Percentiles rank a stretch among this genome's conserved stretches.
phyloP scores from a whole-genome alignment of 1,140 invertebrate species.

The Pteromalus puparum region DNA sequence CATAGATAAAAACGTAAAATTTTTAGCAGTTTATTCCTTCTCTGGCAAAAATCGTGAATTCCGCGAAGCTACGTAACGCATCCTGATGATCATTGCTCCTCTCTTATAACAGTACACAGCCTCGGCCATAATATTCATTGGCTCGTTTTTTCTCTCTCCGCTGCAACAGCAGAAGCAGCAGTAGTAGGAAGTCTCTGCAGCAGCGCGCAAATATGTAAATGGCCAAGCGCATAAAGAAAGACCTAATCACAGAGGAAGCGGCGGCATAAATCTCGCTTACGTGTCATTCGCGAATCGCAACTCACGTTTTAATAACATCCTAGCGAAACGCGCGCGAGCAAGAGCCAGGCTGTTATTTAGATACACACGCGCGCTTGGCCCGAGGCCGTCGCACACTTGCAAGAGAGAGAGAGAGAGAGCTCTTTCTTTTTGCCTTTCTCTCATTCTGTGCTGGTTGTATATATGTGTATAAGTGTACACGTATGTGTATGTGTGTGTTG shows the following conservation, averaged over 20 bases:
- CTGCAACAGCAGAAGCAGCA: not conserved
- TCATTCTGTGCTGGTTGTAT: not conserved
- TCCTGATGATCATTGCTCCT: not conserved
- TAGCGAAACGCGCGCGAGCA: slow-evolving; percentile 40
- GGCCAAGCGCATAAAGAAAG: slow-evolving; percentile 32
- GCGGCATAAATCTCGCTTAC: slow-evolving; percentile 61
- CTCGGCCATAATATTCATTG: not conserved
- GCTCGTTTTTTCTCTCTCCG: not conserved
- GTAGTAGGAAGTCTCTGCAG: not conserved
- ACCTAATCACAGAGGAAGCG: slow-evolving; percentile 65
- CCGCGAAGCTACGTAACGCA: not conserved
- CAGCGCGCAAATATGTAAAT: slow-evolving; percentile 46
- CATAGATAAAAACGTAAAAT: too few relatives aligned
- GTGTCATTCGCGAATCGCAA: slow-evolving; percentile 68
- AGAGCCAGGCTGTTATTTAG: slow-evolving; percentile 66
- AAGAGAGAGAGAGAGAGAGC: not conserved
- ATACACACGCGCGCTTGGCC: slow-evolving; percentile 44
- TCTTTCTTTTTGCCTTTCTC: not conserved
- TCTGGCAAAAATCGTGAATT: too few relatives aligned
- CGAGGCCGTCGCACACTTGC: slow-evolving; percentile 3
- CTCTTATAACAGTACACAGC: slow-evolving; percentile 2
- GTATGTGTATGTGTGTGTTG: not conserved
- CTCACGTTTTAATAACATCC: slow-evolving; percentile 65
- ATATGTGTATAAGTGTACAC: not conserved
- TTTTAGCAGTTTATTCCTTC: too few relatives aligned